Evolutionary conservation across 2,888 invertebrate genomes (phyloP).

Genomic region (Anagyrus pseudococci): DNA sequence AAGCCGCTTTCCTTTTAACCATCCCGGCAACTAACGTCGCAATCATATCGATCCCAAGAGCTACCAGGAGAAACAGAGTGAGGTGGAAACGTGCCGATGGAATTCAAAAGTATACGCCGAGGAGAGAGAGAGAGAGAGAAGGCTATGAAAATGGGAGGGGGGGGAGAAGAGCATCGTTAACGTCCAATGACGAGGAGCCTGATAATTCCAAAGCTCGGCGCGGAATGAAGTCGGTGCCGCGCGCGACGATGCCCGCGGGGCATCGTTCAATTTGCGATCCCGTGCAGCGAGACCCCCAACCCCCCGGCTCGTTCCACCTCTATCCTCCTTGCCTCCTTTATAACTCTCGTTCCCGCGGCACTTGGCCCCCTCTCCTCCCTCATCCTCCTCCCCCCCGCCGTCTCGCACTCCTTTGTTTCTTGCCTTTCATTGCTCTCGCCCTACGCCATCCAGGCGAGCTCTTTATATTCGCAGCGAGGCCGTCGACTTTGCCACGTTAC

Average conservation of each 20-base stretch:
- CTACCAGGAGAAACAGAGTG: too few relatives aligned
- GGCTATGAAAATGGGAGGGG: neutral
- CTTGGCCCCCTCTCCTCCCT: constrained; percentile 8
- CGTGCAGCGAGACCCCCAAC: constrained; percentile 1
- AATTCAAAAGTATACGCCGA: neutral
- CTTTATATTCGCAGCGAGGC: too few relatives aligned
- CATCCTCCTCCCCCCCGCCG: constrained; percentile 12
- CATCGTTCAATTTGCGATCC: constrained; percentile 48
- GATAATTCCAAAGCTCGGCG: constrained; percentile 32
- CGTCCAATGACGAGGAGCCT: constrained; percentile 19
- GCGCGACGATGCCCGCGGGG: constrained; percentile 45
- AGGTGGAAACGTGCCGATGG: neutral
- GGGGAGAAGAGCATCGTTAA: constrained; percentile 14
- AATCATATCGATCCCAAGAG: too few relatives aligned
- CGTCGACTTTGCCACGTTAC: too few relatives aligned
- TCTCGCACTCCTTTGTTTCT: constrained; percentile 6
- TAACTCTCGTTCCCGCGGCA: constrained; percentile 26
- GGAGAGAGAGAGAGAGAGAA: neutral
- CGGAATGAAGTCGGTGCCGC: too few relatives aligned
- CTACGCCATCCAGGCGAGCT: too few relatives aligned
- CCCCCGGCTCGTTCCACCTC: neutral
- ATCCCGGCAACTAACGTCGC: too few relatives aligned
- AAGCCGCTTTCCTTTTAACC: too few relatives aligned
- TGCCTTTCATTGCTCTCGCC: too few relatives aligned
- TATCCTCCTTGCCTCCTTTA: neutral